These are phyloP conservation scores for Triops longicaudatus DNA, from an alignment of 1,140 invertebrate genomes.

Conservation along the genomic window DNA sequence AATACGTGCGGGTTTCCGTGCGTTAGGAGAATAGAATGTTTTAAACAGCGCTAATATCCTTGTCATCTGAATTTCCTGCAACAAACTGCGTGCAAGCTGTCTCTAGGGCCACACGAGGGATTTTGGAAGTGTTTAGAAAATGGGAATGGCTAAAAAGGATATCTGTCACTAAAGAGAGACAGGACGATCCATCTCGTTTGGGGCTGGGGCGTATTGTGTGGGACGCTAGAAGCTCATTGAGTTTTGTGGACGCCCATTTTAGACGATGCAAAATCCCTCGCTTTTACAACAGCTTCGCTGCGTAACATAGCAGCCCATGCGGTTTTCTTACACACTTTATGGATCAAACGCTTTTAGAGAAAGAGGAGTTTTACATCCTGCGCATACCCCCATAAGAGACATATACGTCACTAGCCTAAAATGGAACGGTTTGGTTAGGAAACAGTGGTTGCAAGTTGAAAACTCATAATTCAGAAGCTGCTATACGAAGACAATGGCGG, in stretches of 20 bases:
- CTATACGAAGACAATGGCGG: no score
- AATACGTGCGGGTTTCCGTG: no score
- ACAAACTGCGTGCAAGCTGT: neutral
- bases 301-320: neutral
- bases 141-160: neutral
- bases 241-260: neutral
- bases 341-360: neutral
- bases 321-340: constrained; percentile 6
- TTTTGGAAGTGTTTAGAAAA: neutral
- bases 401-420: neutral
- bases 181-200: neutral
- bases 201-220: neutral
- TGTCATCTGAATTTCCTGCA: neutral
- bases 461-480: no score
- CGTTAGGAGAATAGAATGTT: no score
- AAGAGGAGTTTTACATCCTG: neutral
- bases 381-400: neutral
- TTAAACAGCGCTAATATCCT: no score
- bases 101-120: neutral
- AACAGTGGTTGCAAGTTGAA: no score
- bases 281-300: neutral
- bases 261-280: neutral
- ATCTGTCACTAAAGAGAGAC: neutral
- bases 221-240: neutral
- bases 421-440: no score